These are phyloP conservation scores for Platysternon megacephalum DNA, from an alignment of 2,113 vertebrate species.

Conservation along the genomic window DNA sequence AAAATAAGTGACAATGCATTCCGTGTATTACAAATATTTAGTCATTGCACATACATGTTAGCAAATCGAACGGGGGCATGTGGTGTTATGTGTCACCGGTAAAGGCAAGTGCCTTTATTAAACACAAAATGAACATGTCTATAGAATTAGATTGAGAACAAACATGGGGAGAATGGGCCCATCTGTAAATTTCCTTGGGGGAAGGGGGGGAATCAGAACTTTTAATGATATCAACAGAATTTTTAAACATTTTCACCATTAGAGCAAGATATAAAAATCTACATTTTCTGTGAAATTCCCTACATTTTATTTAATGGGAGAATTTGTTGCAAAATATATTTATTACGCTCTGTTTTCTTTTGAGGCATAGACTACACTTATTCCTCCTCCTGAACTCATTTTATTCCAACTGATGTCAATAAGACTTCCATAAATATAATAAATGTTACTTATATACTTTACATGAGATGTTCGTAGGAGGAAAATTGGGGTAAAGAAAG, in stretches of 20 bases:
- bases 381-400: background rate
- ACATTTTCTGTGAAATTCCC: background rate
- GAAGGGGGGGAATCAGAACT: background rate
- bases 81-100: background rate
- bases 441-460: background rate
- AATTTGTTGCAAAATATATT: background rate
- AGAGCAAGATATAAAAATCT: background rate
- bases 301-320: background rate
- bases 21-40: constrained; percentile 8
- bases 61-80: background rate
- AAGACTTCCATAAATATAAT: background rate
- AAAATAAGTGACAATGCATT: background rate
- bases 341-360: background rate
- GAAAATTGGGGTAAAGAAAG: background rate
- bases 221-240: background rate
- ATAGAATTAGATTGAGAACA: accelerated
- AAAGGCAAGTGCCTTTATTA: background rate
- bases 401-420: background rate
- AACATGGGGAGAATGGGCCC: background rate
- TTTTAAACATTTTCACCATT: background rate
- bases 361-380: background rate
- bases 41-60: background rate
- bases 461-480: background rate
- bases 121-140: background rate
- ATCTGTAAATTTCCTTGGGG: background rate